Evolutionary conservation across 53 echinoderm and acorn worm genomes (phyloP).

Genomic region (Holothuria leucospilota): DNA sequence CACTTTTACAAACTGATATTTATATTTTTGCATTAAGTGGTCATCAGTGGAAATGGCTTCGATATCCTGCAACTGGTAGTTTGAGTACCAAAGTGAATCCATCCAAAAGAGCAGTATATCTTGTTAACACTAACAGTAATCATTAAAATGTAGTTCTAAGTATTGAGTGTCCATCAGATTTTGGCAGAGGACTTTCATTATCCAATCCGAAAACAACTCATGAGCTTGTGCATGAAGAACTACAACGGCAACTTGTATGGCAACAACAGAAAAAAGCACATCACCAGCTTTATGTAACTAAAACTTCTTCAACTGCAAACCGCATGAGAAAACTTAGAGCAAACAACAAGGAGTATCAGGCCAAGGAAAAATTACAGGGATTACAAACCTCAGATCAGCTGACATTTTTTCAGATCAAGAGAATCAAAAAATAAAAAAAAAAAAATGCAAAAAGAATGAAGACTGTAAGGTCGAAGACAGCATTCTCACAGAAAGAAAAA

Average conservation of each 20-base stretch:
- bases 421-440: too few relatives aligned
- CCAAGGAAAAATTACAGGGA: slow-evolving; percentile 2
- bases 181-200: too few relatives aligned
- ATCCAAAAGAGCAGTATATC: not conserved
- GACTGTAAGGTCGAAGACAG: not conserved
- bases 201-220: too few relatives aligned
- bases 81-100: not conserved
- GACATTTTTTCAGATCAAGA: not conserved
- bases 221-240: too few relatives aligned
- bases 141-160: slow-evolving; percentile 20
- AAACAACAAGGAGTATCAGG: too few relatives aligned
- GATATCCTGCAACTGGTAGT: not conserved
- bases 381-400: not conserved
- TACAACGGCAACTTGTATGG: too few relatives aligned
- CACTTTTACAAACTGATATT: slow-evolving; percentile 12
- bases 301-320: too few relatives aligned
- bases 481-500: slow-evolving; percentile 7
- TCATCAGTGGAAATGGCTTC: slow-evolving; percentile 16
- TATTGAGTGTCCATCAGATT: too few relatives aligned
- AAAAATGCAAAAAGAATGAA: not conserved
- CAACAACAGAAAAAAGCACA: too few relatives aligned
- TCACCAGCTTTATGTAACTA: too few relatives aligned
- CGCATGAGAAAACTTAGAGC: too few relatives aligned
- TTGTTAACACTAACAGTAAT: not conserved
- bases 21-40: not conserved